These are phyloP conservation scores for Ommatoiulus sabulosus DNA, from an alignment of 2,888 invertebrate species.

Conservation along the genomic window DNA sequence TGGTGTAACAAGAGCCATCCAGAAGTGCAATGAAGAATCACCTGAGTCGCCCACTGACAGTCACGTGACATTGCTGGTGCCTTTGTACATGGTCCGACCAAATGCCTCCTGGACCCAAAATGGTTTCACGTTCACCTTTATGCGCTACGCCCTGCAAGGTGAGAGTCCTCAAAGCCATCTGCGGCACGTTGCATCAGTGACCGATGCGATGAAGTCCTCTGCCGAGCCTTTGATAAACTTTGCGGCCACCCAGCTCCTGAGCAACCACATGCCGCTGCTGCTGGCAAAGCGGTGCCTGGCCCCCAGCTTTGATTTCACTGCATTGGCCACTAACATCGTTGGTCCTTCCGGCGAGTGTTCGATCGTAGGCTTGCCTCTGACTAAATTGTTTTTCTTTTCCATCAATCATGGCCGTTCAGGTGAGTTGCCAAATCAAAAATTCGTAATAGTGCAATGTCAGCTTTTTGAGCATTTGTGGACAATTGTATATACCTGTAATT, in stretches of 20 bases:
- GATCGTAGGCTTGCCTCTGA: not conserved
- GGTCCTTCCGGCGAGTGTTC: not conserved
- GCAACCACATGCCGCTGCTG: not conserved
- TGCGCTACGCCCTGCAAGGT: not conserved
- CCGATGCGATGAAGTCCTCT: not conserved
- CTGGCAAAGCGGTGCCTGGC: not conserved
- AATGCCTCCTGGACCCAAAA: slow-evolving; percentile 4
- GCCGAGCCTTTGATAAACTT: not conserved
- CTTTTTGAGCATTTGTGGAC: not conserved
- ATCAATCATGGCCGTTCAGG: slow-evolving; percentile 11
- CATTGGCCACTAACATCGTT: not conserved
- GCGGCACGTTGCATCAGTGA: not conserved
- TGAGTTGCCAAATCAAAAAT: not conserved
- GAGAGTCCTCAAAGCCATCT: not conserved
- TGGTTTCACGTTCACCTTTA: not conserved
- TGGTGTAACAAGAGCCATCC: not conserved
- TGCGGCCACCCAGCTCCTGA: not conserved
- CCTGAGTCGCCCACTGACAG: not conserved
- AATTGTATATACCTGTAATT: no score
- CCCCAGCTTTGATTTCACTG: not conserved
- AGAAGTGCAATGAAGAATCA: not conserved
- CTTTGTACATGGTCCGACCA: not conserved
- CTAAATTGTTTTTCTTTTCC: not conserved
- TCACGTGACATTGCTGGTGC: not conserved
- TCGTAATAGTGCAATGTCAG: not conserved